Percentiles rank a stretch among this genome's conserved stretches.
Conservation (phyloP, 2,888 invertebrate species). For the Caenorhabditis sp. region DNA sequence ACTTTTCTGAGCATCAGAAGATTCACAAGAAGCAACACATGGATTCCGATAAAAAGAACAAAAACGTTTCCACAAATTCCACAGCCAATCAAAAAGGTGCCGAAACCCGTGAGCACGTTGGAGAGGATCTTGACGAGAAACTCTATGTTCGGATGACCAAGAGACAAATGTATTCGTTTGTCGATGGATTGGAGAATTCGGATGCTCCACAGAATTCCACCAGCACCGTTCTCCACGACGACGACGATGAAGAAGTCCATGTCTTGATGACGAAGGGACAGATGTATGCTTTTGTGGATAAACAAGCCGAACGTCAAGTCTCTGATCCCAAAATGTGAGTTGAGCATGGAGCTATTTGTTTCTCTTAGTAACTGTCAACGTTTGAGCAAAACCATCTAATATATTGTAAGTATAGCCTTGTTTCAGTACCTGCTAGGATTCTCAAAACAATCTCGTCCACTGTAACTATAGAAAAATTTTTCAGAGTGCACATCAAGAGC, state of each 20-base stretch:
- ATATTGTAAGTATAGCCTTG: no score
- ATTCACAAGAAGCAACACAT: no score
- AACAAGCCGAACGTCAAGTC: background rate
- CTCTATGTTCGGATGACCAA: background rate
- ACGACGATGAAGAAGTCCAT: background rate
- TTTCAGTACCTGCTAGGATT: no score
- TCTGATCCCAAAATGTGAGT: background rate
- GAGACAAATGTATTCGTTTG: background rate
- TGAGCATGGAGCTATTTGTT: background rate
- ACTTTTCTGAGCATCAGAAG: no score
- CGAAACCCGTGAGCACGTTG: no score
- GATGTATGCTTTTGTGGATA: background rate
- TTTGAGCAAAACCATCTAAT: no score
- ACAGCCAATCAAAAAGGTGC: no score
- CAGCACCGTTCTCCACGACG: background rate
- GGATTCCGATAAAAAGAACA: background rate
- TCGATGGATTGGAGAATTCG: background rate
- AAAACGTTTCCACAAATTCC: background rate
- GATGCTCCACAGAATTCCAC: no score
- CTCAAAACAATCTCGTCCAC: no score
- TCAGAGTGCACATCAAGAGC: no score
- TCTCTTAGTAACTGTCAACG: no score
- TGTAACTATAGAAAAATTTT: no score
- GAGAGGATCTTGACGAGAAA: background rate
- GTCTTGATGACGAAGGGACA: background rate